Percentiles rank a stretch among this genome's conserved stretches.
Conservation (phyloP, 92 coral and sea anemone species). For the Bergia sp. region DNA sequence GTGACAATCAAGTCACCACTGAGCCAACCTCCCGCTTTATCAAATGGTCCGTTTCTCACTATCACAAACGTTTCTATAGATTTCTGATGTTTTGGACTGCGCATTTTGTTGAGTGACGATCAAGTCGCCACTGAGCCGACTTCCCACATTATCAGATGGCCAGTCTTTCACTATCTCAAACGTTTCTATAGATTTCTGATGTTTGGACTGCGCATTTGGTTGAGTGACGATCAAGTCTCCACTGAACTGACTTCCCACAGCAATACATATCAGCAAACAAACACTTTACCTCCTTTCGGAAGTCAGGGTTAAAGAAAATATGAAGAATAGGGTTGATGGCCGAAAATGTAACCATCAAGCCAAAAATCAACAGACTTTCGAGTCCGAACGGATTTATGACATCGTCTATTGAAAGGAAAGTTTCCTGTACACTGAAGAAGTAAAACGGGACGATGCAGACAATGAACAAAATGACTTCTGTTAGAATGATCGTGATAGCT, state of each 20-base stretch:
- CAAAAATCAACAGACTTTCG: constrained; percentile 25
- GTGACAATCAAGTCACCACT: neutral
- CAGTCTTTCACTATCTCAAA: neutral
- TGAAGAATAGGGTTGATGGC: constrained; percentile 68
- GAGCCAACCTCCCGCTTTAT: neutral
- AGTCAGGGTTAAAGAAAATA: constrained; percentile 62
- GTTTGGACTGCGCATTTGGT: neutral
- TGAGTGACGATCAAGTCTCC: neutral
- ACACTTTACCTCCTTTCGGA: constrained; percentile 53
- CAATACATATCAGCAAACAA: neutral
- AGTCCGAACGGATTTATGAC: neutral
- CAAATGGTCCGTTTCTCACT: neutral
- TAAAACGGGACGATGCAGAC: constrained; percentile 56
- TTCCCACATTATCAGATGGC: neutral
- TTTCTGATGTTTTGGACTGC: neutral
- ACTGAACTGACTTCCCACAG: neutral
- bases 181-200: neutral
- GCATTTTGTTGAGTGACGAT: neutral
- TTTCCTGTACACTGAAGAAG: constrained; percentile 17
- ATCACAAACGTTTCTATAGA: no score
- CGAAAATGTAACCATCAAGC: constrained; percentile 64
- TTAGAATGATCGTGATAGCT: constrained; percentile 65
- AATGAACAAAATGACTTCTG: constrained; percentile 56
- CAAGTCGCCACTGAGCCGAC: neutral
- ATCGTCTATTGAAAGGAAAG: neutral